Evolutionary conservation across 2,797 vertebrate genomes (phyloP), one percentile per base, ranked within the genome.

Genomic region (Serranus cabrilla): DNA sequence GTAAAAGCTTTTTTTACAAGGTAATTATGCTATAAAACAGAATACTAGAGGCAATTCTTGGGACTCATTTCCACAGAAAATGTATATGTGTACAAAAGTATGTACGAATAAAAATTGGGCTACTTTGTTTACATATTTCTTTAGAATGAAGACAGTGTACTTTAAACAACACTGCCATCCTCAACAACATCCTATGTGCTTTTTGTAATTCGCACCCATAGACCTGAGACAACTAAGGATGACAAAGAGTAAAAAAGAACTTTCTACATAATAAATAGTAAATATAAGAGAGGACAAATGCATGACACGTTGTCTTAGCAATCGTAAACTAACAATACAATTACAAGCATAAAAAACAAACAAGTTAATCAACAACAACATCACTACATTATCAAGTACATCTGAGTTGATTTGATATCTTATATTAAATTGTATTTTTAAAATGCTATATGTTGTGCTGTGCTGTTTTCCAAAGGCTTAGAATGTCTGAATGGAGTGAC

Each of bases 121-220:
- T 23, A 2, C 4, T 65, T 65, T 21, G 17, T 13, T 56, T 25
- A 39, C 67, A 27, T 54, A 34, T 34, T 34, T 34, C 34, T 34
- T 34, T 34, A 34, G 7, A 21, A 13, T 25, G 20, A n/a, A 14
- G 2, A 50, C 21, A 39, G 47, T 14, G 31, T 42, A 42, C 47
- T 54, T 78, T 45, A 20, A 23, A 61, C 63, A 62, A 39, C 57
- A 39, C 1, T 54, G 42, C 61, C 11, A 1, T 14, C 40, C 37
- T 63, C 23, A 54, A 23, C 52, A 40, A 58, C 18, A 40, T 1
- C 45, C 34, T 67, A 62, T 18, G 11, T 51, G 21, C 37, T 14
- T 1, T 57, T 50, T 34, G 12, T 49, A 21, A 71, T 71, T 61
- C 57, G 0, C 45, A 20, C 20, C 8, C 16, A 1, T 7, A 21